Percentiles rank a stretch among this genome's conserved stretches.
Evolutionary conservation across 2,797 vertebrate genomes (phyloP).

Genomic region (Lacerta bilineata): DNA sequence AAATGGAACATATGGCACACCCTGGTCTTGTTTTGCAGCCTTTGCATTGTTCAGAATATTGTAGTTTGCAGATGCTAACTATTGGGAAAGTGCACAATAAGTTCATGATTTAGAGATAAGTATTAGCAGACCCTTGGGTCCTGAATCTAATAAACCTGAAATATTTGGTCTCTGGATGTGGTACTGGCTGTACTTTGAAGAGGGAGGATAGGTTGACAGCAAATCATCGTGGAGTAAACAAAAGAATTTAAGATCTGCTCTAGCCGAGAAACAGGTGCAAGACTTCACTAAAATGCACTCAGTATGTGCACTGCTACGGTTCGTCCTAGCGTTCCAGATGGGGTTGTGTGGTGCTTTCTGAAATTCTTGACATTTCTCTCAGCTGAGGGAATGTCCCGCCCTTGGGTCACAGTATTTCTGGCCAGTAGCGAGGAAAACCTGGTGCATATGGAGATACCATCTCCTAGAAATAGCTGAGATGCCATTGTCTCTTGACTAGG

Average conservation of each 20-base stretch:
- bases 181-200: background rate
- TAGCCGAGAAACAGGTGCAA: conserved; percentile 20
- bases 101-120: background rate
- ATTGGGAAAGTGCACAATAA: conserved; percentile 6
- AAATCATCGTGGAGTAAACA: conserved; percentile 49
- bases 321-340: conserved; percentile 54
- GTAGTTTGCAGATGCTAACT: background rate
- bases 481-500: conserved; percentile 52
- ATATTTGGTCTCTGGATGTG: conserved; percentile 35
- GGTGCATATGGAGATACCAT: conserved; percentile 31
- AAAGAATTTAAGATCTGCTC: conserved; percentile 40
- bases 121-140: conserved; percentile 4
- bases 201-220: conserved; percentile 26
- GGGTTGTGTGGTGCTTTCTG: conserved; percentile 48
- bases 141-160: conserved; percentile 31
- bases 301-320: conserved; percentile 34
- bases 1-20: background rate
- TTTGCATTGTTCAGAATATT: background rate
- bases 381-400: conserved; percentile 65
- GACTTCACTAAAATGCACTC: conserved; percentile 27
- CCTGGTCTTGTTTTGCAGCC: background rate
- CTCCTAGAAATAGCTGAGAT: conserved; percentile 64
- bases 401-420: conserved; percentile 61
- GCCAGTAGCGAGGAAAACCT: conserved; percentile 59
- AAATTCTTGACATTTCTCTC: conserved; percentile 67